Conservation (phyloP, 2,113 vertebrate species). For the Gorsachius goisagi region DNA sequence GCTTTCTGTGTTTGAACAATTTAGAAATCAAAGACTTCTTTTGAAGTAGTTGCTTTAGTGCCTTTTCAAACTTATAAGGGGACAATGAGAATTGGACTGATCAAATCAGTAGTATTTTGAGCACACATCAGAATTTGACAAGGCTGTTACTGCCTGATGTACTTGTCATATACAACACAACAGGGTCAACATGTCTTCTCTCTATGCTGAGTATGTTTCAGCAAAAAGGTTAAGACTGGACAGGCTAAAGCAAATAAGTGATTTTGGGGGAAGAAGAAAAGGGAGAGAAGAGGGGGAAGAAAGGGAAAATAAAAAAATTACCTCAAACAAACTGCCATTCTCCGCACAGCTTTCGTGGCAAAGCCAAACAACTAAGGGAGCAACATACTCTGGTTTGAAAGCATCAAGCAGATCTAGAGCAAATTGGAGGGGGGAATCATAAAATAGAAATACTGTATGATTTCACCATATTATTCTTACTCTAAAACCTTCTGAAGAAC, state of each 20-base stretch:
- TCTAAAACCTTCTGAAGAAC: neutral
- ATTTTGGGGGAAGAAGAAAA: neutral
- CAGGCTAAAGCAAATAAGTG: neutral
- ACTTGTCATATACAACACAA: neutral
- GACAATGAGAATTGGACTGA: neutral
- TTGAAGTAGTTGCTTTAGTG: neutral
- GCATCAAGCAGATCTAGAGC: constrained; percentile 83
- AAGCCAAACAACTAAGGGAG: constrained; percentile 94
- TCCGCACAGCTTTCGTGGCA: constrained; percentile 93
- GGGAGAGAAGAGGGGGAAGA: neutral
- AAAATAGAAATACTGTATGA: neutral
- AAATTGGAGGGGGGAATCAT: neutral
- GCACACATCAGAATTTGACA: neutral
- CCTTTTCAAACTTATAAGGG: neutral
- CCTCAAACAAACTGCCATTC: constrained; percentile 94
- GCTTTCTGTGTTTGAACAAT: neutral
- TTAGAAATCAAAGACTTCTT: neutral
- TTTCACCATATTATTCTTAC: neutral
- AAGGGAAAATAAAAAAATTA: constrained; percentile 47
- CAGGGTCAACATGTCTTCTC: neutral
- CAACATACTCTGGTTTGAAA: constrained; percentile 90
- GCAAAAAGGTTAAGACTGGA: neutral
- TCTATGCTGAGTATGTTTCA: neutral
- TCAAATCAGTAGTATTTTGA: neutral
- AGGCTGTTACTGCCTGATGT: neutral